Conservation (phyloP, 2,113 vertebrate species). For the Lipophrys pholis region DNA sequence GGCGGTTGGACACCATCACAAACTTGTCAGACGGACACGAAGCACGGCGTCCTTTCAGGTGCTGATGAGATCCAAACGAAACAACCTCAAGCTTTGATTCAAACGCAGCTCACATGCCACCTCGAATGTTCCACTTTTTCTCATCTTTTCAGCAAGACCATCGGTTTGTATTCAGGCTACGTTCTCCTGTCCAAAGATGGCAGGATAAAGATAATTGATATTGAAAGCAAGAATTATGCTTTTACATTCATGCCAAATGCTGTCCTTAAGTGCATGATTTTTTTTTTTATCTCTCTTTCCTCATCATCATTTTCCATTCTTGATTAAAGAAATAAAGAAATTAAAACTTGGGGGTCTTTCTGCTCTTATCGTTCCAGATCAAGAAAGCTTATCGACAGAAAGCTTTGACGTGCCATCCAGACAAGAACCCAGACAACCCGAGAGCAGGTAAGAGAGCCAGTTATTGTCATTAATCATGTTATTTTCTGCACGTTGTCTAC, state of each 20-base stretch:
- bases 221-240: constrained; percentile 28
- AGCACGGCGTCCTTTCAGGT: constrained; percentile 57
- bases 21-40: constrained; percentile 48
- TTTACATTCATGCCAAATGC: background rate
- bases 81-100: constrained; percentile 25
- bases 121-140: constrained; percentile 19
- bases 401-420: constrained; percentile 94
- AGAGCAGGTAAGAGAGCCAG: constrained; percentile 87
- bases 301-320: constrained; percentile 31
- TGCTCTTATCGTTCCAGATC: constrained; percentile 82
- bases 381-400: constrained; percentile 96
- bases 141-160: constrained; percentile 33
- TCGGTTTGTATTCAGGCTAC: constrained; percentile 34
- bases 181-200: constrained; percentile 23
- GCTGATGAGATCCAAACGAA: constrained; percentile 57
- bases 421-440: constrained; percentile 97
- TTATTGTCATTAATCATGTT: constrained; percentile 1
- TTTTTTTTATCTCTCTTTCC: constrained; percentile 19
- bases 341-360: no score
- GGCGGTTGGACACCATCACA: constrained; percentile 44
- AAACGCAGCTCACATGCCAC: constrained; percentile 46
- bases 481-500: background rate
- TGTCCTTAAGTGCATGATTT: constrained; percentile 30
- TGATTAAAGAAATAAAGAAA: no score
- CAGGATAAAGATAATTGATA: constrained; percentile 28